phyloP scores from a whole-genome alignment of 2,113 vertebrate genomes.

The Forbesichthys agassizii region DNA sequence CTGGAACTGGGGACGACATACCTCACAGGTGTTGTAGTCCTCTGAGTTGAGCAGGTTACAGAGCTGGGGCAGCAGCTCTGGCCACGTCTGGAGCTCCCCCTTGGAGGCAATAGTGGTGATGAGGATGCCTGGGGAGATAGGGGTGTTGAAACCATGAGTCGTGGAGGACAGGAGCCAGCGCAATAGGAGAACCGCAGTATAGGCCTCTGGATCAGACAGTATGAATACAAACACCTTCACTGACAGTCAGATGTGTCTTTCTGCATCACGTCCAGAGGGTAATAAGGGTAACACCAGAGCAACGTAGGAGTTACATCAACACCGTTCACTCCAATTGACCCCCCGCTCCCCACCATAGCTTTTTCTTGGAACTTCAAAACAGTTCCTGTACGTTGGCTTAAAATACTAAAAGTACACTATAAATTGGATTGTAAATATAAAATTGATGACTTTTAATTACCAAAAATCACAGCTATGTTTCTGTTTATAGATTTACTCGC shows the following conservation, averaged over 20 bases:
- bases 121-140: slow-evolving; percentile 81
- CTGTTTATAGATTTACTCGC: too few relatives aligned
- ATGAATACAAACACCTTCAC: not conserved
- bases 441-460: too few relatives aligned
- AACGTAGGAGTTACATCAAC: too few relatives aligned
- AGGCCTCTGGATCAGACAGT: slow-evolving; percentile 12
- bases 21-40: slow-evolving; percentile 97
- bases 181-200: not conserved
- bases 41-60: slow-evolving; percentile 95
- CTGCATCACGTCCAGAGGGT: slow-evolving; percentile 5
- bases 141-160: not conserved
- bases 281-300: too few relatives aligned
- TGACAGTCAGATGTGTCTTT: not conserved
- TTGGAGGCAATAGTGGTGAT: slow-evolving; percentile 95
- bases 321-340: too few relatives aligned
- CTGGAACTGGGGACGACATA: slow-evolving; percentile 40
- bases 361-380: too few relatives aligned
- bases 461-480: too few relatives aligned
- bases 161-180: not conserved
- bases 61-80: slow-evolving; percentile 91
- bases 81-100: slow-evolving; percentile 95
- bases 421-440: too few relatives aligned
- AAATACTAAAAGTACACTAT: too few relatives aligned
- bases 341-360: too few relatives aligned
- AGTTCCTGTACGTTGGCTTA: too few relatives aligned